A percentile compares a stretch with the other conserved stretches of the same genome.
phyloP scores from a whole-genome alignment of 2,888 invertebrate genomes.

The Apoderus coryli region DNA sequence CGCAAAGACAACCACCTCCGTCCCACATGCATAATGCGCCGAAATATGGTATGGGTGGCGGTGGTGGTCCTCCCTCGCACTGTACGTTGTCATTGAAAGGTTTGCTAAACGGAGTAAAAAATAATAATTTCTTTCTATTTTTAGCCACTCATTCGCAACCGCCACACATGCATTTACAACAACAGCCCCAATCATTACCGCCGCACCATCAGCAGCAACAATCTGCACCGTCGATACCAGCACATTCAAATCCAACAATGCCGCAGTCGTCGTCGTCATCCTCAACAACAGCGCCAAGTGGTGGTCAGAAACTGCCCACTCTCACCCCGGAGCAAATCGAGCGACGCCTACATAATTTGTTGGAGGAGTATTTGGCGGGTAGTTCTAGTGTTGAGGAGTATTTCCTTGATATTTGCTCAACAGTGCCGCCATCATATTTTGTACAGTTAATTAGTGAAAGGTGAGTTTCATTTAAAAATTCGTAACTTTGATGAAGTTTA shows the following conservation, averaged over 20 bases:
- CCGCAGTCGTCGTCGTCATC: constrained; percentile 15
- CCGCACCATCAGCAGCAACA: no score
- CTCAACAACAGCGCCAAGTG: constrained; percentile 7
- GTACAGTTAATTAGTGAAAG: constrained; percentile 24
- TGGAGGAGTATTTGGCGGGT: constrained; percentile 29
- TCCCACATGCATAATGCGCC: no score
- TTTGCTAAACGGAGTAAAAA: no score
- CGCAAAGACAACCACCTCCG: constrained; percentile 18
- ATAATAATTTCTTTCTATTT: no score
- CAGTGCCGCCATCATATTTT: constrained; percentile 21
- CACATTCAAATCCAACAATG: constrained; percentile 9
- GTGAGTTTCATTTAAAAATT: constrained; percentile 22
- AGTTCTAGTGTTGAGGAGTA: constrained; percentile 25
- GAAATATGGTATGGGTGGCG: no score
- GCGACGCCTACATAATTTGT: constrained; percentile 24
- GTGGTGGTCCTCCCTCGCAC: background rate
- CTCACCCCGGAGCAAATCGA: constrained; percentile 24
- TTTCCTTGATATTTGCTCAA: constrained; percentile 24
- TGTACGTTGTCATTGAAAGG: no score
- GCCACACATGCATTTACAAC: no score
- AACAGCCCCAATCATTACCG: no score
- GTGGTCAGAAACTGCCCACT: background rate
- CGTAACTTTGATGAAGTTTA: no score
- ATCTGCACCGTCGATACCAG: constrained; percentile 11
- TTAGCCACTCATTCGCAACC: no score